These are phyloP conservation scores for Siderastrea siderea DNA, from an alignment of 92 coral and sea anemone genomes.

Conservation along the genomic window DNA sequence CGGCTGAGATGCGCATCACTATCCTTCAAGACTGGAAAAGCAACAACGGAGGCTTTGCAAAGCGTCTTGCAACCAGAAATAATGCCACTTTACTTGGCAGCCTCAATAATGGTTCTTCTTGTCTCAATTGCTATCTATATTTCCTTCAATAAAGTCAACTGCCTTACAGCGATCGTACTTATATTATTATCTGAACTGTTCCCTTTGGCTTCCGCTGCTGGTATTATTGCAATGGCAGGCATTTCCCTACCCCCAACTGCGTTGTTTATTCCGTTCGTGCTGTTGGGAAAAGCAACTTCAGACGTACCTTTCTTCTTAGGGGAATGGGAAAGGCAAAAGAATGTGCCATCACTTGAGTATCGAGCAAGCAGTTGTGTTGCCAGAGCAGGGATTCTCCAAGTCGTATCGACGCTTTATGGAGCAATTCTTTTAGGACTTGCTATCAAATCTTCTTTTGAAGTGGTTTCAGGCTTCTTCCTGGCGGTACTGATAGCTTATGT, in stretches of 20 bases:
- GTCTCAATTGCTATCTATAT: neutral
- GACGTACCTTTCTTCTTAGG: conserved; percentile 36
- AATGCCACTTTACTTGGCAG: neutral
- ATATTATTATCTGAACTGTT: neutral
- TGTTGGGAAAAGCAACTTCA: conserved; percentile 38
- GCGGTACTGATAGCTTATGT: conserved; percentile 24
- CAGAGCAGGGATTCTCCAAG: conserved; percentile 52
- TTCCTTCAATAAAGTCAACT: neutral
- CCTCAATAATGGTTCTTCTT: neutral
- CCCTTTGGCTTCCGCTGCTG: conserved; percentile 15
- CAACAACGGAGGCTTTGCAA: conserved; percentile 5
- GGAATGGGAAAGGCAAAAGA: conserved; percentile 28
- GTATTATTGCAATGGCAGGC: conserved; percentile 32
- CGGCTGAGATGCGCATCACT: neutral
- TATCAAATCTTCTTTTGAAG: conserved; percentile 62
- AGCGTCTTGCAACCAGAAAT: conserved; percentile 3
- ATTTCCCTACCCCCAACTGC: conserved; percentile 16
- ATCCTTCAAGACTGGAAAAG: conserved; percentile 18
- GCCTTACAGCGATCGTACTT: neutral
- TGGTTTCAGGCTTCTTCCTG: conserved; percentile 29
- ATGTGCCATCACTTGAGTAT: conserved; percentile 35
- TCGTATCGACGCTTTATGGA: conserved; percentile 30
- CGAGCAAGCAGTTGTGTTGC: conserved; percentile 38
- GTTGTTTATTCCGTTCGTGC: conserved; percentile 53
- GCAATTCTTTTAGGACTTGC: conserved; percentile 37